Conservation (phyloP, 2,797 vertebrate genomes). For the Chelidonichthys spinosus region DNA sequence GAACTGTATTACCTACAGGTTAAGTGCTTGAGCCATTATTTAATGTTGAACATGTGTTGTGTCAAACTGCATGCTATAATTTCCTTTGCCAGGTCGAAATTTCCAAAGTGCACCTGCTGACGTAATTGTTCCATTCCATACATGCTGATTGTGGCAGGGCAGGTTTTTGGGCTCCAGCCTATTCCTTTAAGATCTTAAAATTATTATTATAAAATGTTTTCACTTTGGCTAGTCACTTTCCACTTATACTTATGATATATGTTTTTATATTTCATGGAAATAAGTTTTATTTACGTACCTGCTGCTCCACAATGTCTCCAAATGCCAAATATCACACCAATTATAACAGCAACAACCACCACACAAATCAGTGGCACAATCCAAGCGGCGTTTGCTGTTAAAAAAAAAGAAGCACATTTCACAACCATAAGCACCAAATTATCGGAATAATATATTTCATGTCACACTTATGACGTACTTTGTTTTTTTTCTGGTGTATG, state of each 20-base stretch:
- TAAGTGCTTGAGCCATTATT: too few species aligned
- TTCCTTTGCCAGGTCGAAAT: background rate
- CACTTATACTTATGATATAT: background rate
- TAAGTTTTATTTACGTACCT: conserved; percentile 46
- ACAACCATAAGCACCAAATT: background rate
- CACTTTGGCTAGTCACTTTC: background rate
- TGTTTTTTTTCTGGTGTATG: background rate
- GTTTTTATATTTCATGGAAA: background rate
- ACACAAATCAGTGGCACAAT: rapidly evolving
- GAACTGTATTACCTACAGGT: too few species aligned
- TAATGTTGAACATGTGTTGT: background rate
- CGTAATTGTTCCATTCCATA: background rate
- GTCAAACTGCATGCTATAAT: background rate
- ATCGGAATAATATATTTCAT: background rate
- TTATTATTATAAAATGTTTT: background rate
- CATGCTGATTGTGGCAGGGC: too few species aligned
- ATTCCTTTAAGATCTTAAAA: background rate
- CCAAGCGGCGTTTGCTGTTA: background rate
- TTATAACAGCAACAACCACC: rapidly evolving
- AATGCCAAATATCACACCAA: rapidly evolving
- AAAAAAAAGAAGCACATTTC: background rate
- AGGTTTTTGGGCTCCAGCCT: background rate
- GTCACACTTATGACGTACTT: background rate
- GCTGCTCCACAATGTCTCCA: background rate
- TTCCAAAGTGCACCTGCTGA: background rate